These are phyloP conservation scores for Synanthedon andrenaeformis DNA, from an alignment of 2,888 invertebrate genomes.

Conservation along the genomic window DNA sequence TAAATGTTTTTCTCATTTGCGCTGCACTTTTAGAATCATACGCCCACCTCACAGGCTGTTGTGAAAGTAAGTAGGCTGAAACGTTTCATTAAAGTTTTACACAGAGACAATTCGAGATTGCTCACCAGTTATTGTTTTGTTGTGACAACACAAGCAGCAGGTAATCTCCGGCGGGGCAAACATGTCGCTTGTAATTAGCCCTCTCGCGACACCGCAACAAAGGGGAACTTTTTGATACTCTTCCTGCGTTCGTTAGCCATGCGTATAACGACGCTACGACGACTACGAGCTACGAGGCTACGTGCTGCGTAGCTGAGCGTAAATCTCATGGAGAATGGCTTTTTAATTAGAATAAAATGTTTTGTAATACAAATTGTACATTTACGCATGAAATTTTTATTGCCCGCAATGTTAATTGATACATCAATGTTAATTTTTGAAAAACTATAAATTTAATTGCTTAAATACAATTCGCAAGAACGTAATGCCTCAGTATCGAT, in stretches of 20 bases:
- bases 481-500: no score
- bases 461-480: no score
- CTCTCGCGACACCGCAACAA: slow-evolving; percentile 27
- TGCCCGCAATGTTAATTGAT: no score
- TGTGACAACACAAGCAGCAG: slow-evolving; percentile 11
- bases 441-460: no score
- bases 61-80: not conserved
- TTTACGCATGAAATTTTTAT: no score
- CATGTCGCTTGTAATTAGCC: slow-evolving; percentile 39
- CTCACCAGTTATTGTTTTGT: not conserved
- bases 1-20: no score
- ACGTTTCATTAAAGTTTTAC: not conserved
- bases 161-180: slow-evolving; percentile 29
- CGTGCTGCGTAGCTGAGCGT: slow-evolving; percentile 2
- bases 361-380: no score
- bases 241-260: slow-evolving; percentile 20
- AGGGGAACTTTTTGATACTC: slow-evolving; percentile 24
- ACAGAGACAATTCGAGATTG: not conserved
- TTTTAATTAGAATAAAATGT: no score
- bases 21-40: no score
- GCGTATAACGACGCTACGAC: slow-evolving; percentile 15
- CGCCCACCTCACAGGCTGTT: not conserved
- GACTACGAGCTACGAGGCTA: slow-evolving; percentile 13
- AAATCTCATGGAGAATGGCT: no score
- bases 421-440: no score